Base-by-base conservation (phyloP, 2,797 vertebrate species). In the Acipenser transmontanus region DNA sequence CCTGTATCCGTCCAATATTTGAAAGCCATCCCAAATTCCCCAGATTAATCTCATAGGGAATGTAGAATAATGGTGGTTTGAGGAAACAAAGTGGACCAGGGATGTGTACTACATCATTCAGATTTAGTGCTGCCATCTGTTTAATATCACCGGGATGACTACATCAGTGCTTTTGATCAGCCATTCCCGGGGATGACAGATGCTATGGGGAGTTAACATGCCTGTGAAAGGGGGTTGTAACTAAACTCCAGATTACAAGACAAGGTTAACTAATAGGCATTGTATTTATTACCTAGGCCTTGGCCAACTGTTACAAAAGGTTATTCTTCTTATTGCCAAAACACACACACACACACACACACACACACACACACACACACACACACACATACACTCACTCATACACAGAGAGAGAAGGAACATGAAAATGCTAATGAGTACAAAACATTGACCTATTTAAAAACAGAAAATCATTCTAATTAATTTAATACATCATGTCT, bases 111-210 rank as follows among this genome's bases (percentile, higher is more conserved):
- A 90, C 94, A 95, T 95, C 93, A 90, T 92, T 92, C 73, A 85
- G 90, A 91, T 91, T 94, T 93, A 93, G 88, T 81, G 8, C 89
- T 74, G 81, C 93, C 95, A 95, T 96, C 94, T 97, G 95, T 91
- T 93, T 88, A 81, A 79, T 78, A 76, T 84, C 75, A 75, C 70
- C 73, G 70, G 82, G 85, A 88, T 83, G 75, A 85, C 85, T 80
- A 72, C 86, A 80, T 87, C 84, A 78, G 84, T 87, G 81, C 84
- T 89, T 89, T 81, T 73, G 89, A 93, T 83, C 82, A 87, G 71
- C 88, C 88, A 79, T 86, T 92, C 92, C 85, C 76, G 69, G 84
- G 79, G 72, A 82, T 87, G 92, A 93, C 92, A 91, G 92, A 92
- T 92, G 91, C 84, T 81, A 65, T 56, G 0, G 77, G 76, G 85